A percentile compares a stretch with the other conserved stretches of the same genome.
Conservation (phyloP, 2,113 vertebrate genomes). For the Varanus salvator region DNA sequence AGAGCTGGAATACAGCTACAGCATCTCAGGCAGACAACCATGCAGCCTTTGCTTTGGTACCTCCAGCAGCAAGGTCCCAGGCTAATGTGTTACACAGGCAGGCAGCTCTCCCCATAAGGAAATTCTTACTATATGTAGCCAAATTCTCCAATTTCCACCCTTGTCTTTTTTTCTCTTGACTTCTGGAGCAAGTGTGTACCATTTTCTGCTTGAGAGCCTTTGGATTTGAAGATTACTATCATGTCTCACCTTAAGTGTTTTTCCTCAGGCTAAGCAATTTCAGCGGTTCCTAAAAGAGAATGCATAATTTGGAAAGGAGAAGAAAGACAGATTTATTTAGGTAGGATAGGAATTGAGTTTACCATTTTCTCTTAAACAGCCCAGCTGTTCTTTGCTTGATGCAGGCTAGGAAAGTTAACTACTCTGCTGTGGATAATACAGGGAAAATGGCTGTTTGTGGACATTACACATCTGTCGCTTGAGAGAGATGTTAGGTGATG, state of each 20-base stretch:
- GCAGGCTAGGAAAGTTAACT: background rate
- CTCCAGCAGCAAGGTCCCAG: background rate
- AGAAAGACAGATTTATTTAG: background rate
- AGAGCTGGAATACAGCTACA: background rate
- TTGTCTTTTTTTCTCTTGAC: background rate
- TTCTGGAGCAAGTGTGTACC: background rate
- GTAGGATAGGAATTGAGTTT: too few relatives aligned
- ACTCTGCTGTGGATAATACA: background rate
- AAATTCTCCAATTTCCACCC: background rate
- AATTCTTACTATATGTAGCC: background rate
- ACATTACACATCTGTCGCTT: background rate
- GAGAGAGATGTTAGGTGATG: background rate
- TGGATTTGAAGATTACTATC: background rate
- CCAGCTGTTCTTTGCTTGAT: background rate
- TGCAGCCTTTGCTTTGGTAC: background rate
- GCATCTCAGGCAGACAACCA: background rate
- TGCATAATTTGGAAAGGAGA: background rate
- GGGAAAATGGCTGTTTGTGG: background rate
- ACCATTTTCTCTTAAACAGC: background rate
- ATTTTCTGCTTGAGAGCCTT: background rate
- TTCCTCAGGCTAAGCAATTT: background rate
- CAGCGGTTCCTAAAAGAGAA: background rate
- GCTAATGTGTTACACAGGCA: background rate
- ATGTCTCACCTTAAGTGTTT: background rate
- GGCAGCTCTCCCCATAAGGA: background rate